Evolutionary conservation across 2,113 vertebrate genomes (phyloP), one percentile per base, ranked within the genome.

Genomic region (Phylloscopus trochilus): DNA sequence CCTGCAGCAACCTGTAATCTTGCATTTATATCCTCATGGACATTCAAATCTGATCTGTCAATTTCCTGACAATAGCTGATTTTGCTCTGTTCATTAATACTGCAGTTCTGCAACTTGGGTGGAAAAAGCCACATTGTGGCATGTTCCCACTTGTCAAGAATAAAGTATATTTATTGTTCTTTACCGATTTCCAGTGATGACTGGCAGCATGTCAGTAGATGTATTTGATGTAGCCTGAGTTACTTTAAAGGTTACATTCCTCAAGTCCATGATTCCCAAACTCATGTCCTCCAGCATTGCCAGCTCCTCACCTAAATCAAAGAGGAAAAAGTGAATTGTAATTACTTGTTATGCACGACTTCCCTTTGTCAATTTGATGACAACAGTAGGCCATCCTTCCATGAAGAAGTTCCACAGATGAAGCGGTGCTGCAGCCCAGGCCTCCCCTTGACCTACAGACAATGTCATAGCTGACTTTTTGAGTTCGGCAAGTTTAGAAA

Each of bases 221-320:
- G 98, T 97, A 73, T 86, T 98, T 22, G 99, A 98, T 13, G 97
- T 96, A 47, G 99, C 99, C 98, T 99, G 99, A 19, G 99, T 99
- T 93, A 99, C 99, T 98, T 99, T 98, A 87, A 99, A 99, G 44
- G 99, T 99, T 95, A 99, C 99, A 30, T 99, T 99, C 53, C 99
- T 98, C 78, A 99, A 97, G 96, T 99, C 99, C 99, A 99, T 99
- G 96, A 99, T 98, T 46, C 99, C 99, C 41, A 99, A 97, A 87
- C 98, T 99, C 99, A 99, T 99, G 97, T 99, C 99, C 97, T 99
- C 99, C 92, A 99, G 96, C 99, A 99, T 99, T 56, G 99, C 98
- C 92, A 99, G 90, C 96, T 99, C 99, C 94, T 99, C 99, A 60
- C 99, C 99, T 99, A 93, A 83, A 89, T 15, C 37, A 73, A 83